Conservation (phyloP, 2,113 vertebrate species). For the Boleophthalmus pectinirostris region DNA sequence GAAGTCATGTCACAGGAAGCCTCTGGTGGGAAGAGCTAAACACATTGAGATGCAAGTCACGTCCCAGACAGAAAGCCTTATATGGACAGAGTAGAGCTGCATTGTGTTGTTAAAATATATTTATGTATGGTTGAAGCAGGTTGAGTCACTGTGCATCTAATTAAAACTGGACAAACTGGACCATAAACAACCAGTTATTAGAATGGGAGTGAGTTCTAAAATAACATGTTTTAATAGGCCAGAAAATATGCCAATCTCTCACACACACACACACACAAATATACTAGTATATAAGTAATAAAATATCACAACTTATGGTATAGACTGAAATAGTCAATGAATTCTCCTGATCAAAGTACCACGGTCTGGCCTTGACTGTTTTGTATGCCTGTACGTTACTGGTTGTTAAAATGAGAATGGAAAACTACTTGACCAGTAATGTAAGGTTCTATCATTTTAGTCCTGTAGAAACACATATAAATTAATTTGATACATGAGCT, state of each 20-base stretch:
- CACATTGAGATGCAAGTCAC: constrained; percentile 51
- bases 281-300: too few species aligned
- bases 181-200: neutral
- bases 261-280: too few species aligned
- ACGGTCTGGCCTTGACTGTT: too few species aligned
- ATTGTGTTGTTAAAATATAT: constrained; percentile 27
- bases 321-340: too few species aligned
- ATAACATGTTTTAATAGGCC: neutral
- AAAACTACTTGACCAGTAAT: too few species aligned
- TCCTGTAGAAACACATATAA: too few species aligned
- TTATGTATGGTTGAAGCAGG: constrained; percentile 8
- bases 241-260: neutral
- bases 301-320: too few species aligned
- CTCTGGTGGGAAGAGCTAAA: constrained; percentile 45
- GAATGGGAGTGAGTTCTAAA: neutral
- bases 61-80: constrained; percentile 55
- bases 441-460: too few species aligned
- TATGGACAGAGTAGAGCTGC: constrained; percentile 51
- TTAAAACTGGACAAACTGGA: constrained; percentile 7
- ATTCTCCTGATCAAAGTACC: too few species aligned
- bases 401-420: too few species aligned
- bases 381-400: too few species aligned
- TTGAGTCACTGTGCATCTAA: constrained; percentile 10
- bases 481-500: too few species aligned
- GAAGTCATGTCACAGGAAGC: constrained; percentile 66